Base-by-base conservation (phyloP, 2,888 invertebrate genomes). In the Nudaria mundana region DNA sequence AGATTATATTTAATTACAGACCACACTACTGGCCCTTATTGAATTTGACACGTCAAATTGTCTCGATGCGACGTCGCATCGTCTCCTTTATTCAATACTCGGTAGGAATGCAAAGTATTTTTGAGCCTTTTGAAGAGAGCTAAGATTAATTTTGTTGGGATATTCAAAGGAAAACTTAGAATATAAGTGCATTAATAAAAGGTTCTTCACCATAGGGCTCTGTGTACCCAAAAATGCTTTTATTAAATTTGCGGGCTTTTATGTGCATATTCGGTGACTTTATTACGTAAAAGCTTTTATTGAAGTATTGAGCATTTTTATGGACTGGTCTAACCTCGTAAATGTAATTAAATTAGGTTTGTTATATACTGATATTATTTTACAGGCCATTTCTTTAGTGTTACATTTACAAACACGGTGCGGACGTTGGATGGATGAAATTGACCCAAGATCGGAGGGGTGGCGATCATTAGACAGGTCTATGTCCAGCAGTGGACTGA, bases 111-210 rank as follows among this genome's bases (percentile, higher is more conserved):
- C 72, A 58, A 63, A 77, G 72, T 69, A 85, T 84, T 77, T 72
- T 57, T 69, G 79, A 74, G 73, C 80, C 83, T 82, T 85, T 83
- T 83, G 81, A 85, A 77, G 80, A 81, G 70, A 74, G 73, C 72
- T 78, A 80, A 85, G 84, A 86, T 87, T 86, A 86, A 86, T 87
- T 81, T 83, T 71, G 76, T 71, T 71, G 82, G 78, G 81, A 56
- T 66, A 72, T 73, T 82, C 84, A 87, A 87, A 84, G 81, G 82
- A 81, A 81, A 79, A 81, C 85, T 58, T 80, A 76, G 83, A 83
- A 84, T 81, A 76, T 84, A 85, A 85, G 84, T 86, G 83, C 82
- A 87, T 86, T 84, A 84, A 82, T 87, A 81, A 82, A 59, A 84
- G 73, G 76, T 78, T 78, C 77, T n/a, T 74, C 78, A 67, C 73